Evolutionary conservation across 2,888 invertebrate species (phyloP).

Genomic region (Lasioglossum pauxillum): DNA sequence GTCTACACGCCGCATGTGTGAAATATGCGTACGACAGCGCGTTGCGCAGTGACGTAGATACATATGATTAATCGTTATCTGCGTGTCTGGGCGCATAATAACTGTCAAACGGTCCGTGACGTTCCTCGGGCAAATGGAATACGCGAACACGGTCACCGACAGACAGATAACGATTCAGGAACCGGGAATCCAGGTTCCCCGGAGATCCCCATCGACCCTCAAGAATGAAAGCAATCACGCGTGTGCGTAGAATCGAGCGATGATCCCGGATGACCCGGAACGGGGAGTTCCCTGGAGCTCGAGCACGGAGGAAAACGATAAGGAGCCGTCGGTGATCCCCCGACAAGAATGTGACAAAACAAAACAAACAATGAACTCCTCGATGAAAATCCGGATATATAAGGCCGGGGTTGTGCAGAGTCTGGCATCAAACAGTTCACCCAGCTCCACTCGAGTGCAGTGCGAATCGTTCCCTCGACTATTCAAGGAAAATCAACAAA

Average conservation of each 20-base stretch:
- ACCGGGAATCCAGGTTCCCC: background rate
- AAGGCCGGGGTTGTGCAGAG: background rate
- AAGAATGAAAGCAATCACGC: background rate
- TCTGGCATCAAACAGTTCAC: slow-evolving; percentile 22
- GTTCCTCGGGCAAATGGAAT: background rate
- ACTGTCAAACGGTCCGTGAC: background rate
- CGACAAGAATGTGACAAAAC: background rate
- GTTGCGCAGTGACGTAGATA: background rate
- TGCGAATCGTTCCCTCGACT: background rate
- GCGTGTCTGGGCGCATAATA: background rate
- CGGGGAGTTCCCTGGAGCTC: slow-evolving; percentile 9
- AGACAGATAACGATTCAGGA: slow-evolving; percentile 1
- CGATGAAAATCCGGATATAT: slow-evolving; percentile 28
- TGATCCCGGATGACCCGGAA: slow-evolving; percentile 19
- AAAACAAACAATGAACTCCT: background rate
- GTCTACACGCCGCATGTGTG: background rate
- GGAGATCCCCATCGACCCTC: slow-evolving; percentile 13
- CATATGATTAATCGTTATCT: slow-evolving; percentile 19
- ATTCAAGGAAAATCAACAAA: background rate
- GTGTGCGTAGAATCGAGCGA: background rate
- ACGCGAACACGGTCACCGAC: background rate
- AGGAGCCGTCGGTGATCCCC: slow-evolving; percentile 40
- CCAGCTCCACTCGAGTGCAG: slow-evolving; percentile 18
- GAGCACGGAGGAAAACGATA: slow-evolving; percentile 7
- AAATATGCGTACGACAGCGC: background rate